phyloP scores from a whole-genome alignment of 2,888 invertebrate species.

The Poecilobothrus nobilitatus region DNA sequence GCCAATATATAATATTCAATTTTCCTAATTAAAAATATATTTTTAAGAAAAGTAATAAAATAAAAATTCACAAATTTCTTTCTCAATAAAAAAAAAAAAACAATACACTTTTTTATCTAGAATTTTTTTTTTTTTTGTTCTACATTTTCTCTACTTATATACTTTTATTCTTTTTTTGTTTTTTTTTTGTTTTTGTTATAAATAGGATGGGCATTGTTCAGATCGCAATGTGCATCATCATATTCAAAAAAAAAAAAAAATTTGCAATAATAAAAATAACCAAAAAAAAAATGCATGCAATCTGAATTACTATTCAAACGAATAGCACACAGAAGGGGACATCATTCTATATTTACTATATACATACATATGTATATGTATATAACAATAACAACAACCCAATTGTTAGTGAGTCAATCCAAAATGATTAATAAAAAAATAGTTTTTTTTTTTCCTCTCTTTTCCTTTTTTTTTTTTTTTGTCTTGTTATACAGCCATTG shows the following conservation, averaged over 20 bases:
- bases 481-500: neutral
- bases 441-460: neutral
- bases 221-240: constrained; percentile 1
- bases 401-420: neutral
- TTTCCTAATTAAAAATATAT: no score
- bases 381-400: neutral
- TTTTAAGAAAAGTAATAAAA: no score
- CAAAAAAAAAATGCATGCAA: neutral
- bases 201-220: neutral
- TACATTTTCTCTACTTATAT: neutral
- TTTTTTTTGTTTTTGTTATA: neutral
- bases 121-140: neutral
- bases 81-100: neutral
- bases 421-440: neutral
- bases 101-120: neutral
- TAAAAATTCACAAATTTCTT: no score
- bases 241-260: neutral
- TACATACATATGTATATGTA: no score
- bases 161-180: no score
- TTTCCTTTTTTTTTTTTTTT: neutral
- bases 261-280: neutral
- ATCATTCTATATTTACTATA: neutral
- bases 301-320: neutral
- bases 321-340: neutral
- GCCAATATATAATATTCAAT: no score